Evolutionary conservation across 92 coral and sea anemone species (phyloP), one percentile per base, ranked within the genome.

Genomic region (Micromussa lordhowensis): DNA sequence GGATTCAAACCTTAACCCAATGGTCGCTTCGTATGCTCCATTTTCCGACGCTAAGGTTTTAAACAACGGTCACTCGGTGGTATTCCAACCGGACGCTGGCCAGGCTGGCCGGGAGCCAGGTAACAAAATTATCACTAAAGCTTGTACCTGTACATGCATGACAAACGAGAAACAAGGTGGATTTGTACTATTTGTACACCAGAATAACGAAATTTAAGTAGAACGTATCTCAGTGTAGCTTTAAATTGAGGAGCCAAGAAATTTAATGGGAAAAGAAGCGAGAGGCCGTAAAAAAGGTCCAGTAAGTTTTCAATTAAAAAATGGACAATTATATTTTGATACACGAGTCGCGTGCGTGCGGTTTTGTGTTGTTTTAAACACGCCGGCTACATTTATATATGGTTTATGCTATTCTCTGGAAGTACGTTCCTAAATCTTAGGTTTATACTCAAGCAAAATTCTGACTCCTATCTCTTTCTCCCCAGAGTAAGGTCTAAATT

Each of bases 31-130:
- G 11, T 92, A 92, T 85, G 59, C 75, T 19, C 28, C 55, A 29
- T 88, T 79, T 19, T 36, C 48, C 44, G 83, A 81, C 58, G 84
- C 75, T 30, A 68, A 22, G 40, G 35, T 89, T 75, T 22, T 58
- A 28, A 92, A 92, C 53, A 92, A 79, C 78, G 94, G 94, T 24
- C 85, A 86, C 26, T 85, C 94, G 10, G 87, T 89, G n/a, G 78
- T 70, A 35, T 86, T 77, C 63, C 74, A 59, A 71, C 83, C 89
- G 22, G 55, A 26, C 66, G 24, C 53, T 36, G 40, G 19, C 36
- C 78, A 77, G 63, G 24, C 53, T 36, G 40, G 19, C 36, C 78
- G 64, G 63, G 11, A 21, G 30, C 44, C 89, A 86, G 89, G 89
- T 86, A 66, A 40, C 24, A 28, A 6, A 18, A 71, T 38, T 8